These are phyloP conservation scores for Galendromus occidentalis DNA, from an alignment of 1,140 invertebrate species.

Conservation along the genomic window DNA sequence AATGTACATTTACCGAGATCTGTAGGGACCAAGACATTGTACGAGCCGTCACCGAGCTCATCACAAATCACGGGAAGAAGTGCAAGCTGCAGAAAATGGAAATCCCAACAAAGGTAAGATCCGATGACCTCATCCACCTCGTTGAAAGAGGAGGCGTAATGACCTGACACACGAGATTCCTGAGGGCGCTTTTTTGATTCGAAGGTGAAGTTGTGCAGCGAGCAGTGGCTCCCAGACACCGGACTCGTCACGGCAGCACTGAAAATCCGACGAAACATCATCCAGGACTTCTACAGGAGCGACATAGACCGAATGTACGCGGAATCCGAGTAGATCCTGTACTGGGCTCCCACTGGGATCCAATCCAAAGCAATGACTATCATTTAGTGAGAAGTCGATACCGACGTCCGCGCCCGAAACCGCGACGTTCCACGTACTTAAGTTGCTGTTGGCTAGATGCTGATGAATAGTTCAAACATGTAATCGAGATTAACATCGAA, in stretches of 20 bases:
- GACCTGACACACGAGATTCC: no score
- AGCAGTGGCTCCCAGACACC: constrained; percentile 12
- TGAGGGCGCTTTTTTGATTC: no score
- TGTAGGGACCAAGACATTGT: constrained; percentile 51
- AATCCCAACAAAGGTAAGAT: constrained; percentile 28
- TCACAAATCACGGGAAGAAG: constrained; percentile 58
- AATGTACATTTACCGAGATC: constrained; percentile 41
- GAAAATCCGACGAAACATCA: constrained; percentile 9
- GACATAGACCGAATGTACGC: constrained; percentile 3
- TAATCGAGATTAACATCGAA: no score
- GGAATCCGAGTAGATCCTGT: not conserved
- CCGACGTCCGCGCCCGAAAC: no score
- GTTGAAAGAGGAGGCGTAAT: no score
- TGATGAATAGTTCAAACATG: no score
- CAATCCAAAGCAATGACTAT: no score
- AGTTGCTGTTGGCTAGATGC: no score
- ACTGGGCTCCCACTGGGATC: no score
- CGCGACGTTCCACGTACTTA: no score
- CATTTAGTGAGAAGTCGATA: no score
- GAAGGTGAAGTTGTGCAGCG: constrained; percentile 7
- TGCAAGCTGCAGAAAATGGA: constrained; percentile 22
- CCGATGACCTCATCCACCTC: no score
- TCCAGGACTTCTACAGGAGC: constrained; percentile 2
- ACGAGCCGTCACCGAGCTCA: constrained; percentile 52
- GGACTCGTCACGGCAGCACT: constrained; percentile 11